A percentile compares a stretch with the other conserved stretches of the same genome.
These are phyloP conservation scores for Rhinolophus ferrumequinum DNA, from an alignment of 2,113 vertebrate genomes.

Conservation along the genomic window DNA sequence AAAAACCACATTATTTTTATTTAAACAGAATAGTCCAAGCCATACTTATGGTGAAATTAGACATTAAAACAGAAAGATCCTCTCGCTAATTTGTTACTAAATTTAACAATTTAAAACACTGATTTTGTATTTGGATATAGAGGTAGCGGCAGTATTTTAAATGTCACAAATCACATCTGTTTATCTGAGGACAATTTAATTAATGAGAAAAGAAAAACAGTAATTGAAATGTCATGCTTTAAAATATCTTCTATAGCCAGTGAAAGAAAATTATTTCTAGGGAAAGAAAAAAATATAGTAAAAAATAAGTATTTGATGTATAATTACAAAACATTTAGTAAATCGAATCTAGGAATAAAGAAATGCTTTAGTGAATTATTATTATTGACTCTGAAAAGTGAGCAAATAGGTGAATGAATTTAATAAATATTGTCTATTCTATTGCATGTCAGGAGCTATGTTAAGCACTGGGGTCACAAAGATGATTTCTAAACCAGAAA, in stretches of 20 bases:
- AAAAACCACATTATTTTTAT: not conserved
- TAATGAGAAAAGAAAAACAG: not conserved
- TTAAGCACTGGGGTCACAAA: not conserved
- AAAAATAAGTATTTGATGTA: not conserved
- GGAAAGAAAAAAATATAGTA: not conserved
- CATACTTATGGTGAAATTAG: not conserved
- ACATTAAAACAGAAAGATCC: not conserved
- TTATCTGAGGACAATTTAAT: not conserved
- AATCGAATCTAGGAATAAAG: not conserved
- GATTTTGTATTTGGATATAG: not conserved
- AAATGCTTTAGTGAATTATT: not conserved
- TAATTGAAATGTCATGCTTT: not conserved
- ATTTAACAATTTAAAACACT: not conserved
- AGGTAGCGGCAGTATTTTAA: not conserved
- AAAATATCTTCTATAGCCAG: not conserved
- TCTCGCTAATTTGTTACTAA: not conserved
- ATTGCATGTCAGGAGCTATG: not conserved
- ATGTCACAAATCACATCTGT: not conserved
- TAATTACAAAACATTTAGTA: not conserved
- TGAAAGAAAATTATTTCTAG: not conserved
- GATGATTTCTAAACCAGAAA: not conserved
- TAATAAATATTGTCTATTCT: not conserved
- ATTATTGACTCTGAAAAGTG: not conserved
- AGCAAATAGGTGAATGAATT: not conserved
- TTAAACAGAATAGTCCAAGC: not conserved